phyloP scores from a whole-genome alignment of 1,140 invertebrate genomes.

The Homarus americanus region DNA sequence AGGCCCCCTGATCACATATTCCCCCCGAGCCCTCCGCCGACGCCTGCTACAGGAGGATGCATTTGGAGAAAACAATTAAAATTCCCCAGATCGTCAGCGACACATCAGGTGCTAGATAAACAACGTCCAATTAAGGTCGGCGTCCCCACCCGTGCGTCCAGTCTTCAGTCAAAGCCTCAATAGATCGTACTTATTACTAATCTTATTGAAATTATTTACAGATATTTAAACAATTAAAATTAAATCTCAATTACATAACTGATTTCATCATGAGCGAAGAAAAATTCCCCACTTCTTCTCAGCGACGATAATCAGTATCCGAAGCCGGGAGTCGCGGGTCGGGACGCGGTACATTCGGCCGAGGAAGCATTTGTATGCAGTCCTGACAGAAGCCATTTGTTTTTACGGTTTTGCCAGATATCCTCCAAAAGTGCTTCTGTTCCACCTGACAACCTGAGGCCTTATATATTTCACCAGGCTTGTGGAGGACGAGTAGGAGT shows the following conservation, averaged over 20 bases:
- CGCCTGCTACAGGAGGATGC: constrained; percentile 56
- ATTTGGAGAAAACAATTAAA: constrained; percentile 72
- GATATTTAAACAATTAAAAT: not conserved
- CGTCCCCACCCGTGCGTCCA: not conserved
- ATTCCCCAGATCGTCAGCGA: constrained; percentile 67
- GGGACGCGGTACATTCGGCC: constrained; percentile 38
- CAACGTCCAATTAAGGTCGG: constrained; percentile 64
- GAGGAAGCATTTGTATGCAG: constrained; percentile 67
- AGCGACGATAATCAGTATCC: not conserved
- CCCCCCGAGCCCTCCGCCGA: constrained; percentile 24
- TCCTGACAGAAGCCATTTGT: constrained; percentile 69
- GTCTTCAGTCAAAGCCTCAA: not conserved
- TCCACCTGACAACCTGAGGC: constrained; percentile 64
- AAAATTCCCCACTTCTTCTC: not conserved
- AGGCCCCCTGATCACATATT: constrained; percentile 5
- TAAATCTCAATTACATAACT: too few species aligned
- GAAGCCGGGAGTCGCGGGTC: constrained; percentile 38
- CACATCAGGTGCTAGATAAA: constrained; percentile 71
- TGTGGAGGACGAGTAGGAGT: not conserved
- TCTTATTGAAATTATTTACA: not conserved
- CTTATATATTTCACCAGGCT: constrained; percentile 58
- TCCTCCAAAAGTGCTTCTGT: constrained; percentile 68
- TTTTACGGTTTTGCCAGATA: constrained; percentile 65
- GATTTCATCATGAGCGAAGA: not conserved
- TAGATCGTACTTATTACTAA: not conserved